Percentiles rank a stretch among this genome's conserved stretches.
Evolutionary conservation across 2,888 invertebrate genomes (phyloP).

Genomic region (Folsomia candida): DNA sequence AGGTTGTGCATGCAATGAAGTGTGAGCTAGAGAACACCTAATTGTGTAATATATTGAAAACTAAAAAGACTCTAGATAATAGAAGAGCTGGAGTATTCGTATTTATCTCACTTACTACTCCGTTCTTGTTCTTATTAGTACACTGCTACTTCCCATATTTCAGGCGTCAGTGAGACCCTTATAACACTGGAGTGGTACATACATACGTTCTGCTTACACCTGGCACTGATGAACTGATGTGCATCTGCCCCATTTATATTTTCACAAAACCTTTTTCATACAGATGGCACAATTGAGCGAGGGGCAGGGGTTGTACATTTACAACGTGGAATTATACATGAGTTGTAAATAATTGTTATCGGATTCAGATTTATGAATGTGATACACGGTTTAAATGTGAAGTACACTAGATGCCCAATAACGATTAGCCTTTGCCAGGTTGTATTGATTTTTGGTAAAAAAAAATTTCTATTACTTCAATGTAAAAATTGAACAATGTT

Average conservation of each 20-base stretch:
- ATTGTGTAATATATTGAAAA: neutral
- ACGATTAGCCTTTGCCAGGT: too few relatives aligned
- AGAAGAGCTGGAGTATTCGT: too few relatives aligned
- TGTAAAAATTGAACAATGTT: too few relatives aligned
- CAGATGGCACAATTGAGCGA: neutral
- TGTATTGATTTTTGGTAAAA: too few relatives aligned
- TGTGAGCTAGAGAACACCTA: neutral
- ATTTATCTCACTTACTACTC: neutral
- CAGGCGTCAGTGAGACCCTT: neutral
- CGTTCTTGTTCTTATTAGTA: neutral
- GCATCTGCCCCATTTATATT: neutral
- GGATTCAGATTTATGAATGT: too few relatives aligned
- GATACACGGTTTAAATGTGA: too few relatives aligned
- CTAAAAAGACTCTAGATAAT: neutral
- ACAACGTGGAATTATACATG: too few relatives aligned
- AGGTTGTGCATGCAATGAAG: neutral
- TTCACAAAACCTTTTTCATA: neutral
- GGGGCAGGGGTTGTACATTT: too few relatives aligned
- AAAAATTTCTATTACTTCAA: too few relatives aligned
- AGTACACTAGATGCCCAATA: too few relatives aligned
- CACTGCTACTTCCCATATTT: neutral
- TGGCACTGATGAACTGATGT: neutral
- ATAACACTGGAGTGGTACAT: neutral
- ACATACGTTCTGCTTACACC: neutral
- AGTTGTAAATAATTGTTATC: too few relatives aligned